Conservation (phyloP, 2,888 invertebrate genomes). For the Thereva unica region DNA sequence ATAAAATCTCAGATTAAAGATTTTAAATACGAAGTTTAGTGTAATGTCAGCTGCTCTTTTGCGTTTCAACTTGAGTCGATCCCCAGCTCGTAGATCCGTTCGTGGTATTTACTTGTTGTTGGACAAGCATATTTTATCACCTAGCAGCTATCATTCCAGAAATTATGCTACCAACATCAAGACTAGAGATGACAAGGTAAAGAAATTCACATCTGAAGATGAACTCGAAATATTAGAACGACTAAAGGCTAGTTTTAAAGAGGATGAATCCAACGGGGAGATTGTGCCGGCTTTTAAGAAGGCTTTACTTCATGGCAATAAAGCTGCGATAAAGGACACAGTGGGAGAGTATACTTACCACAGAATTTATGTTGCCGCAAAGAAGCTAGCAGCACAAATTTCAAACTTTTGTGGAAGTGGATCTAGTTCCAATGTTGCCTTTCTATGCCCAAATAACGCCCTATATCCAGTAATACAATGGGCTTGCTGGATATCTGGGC, state of each 20-base stretch:
- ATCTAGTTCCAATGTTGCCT: constrained; percentile 68
- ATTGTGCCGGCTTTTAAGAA: constrained; percentile 72
- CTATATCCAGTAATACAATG: constrained; percentile 80
- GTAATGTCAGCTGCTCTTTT: constrained; percentile 40
- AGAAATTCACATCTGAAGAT: constrained; percentile 39
- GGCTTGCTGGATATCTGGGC: constrained; percentile 90
- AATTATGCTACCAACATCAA: constrained; percentile 36
- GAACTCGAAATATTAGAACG: constrained; percentile 37
- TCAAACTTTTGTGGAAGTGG: constrained; percentile 63
- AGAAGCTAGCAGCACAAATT: constrained; percentile 68
- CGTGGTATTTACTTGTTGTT: constrained; percentile 18
- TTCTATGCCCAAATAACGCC: constrained; percentile 79
- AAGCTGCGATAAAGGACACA: constrained; percentile 72
- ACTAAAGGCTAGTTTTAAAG: constrained; percentile 41
- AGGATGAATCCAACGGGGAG: constrained; percentile 55
- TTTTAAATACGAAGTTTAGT: background rate
- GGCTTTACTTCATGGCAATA: constrained; percentile 67
- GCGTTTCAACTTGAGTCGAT: constrained; percentile 30
- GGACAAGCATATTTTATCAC: background rate
- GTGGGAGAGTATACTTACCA: constrained; percentile 75
- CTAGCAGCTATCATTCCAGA: background rate
- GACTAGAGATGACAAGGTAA: constrained; percentile 33
- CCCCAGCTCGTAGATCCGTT: constrained; percentile 7
- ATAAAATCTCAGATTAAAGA: too few relatives aligned
- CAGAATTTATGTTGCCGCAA: constrained; percentile 70